Evolutionary conservation across 2,888 invertebrate species (phyloP).

Genomic region (Apoda limacodes): DNA sequence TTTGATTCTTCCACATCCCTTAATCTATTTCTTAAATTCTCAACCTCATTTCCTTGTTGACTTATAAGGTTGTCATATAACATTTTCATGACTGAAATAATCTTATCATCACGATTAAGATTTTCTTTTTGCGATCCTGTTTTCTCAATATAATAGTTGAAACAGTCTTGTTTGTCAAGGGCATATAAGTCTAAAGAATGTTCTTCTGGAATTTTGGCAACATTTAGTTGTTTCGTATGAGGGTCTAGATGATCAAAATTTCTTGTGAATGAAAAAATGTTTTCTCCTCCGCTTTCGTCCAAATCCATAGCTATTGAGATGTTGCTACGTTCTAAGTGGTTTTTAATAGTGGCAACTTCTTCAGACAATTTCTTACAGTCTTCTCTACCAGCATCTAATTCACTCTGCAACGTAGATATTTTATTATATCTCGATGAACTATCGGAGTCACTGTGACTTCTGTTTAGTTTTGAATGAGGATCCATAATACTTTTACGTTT

Average conservation of each 20-base stretch:
- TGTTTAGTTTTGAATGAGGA: conserved; percentile 34
- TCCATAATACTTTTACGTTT: conserved; percentile 22
- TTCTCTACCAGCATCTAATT: conserved; percentile 49
- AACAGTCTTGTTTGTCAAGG: conserved; percentile 44
- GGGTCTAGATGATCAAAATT: conserved; percentile 22
- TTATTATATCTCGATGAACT: conserved; percentile 46
- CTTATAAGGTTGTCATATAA: conserved; percentile 36
- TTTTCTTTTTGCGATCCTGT: conserved; percentile 32
- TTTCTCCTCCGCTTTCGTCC: conserved; percentile 43
- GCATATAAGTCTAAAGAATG: conserved; percentile 28
- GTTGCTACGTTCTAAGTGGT: conserved; percentile 45
- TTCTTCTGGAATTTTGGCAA: conserved; percentile 37
- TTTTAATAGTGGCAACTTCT: conserved; percentile 54
- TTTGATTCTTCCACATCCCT: conserved; percentile 39
- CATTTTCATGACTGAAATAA: conserved; percentile 50
- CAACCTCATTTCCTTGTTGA: conserved; percentile 43
- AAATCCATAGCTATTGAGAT: conserved; percentile 42
- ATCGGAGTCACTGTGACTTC: conserved; percentile 50
- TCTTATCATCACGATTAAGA: conserved; percentile 31
- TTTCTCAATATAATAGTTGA: conserved; percentile 41
- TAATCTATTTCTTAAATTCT: conserved; percentile 47
- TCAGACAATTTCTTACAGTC: conserved; percentile 54
- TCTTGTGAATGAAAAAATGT: conserved; percentile 27
- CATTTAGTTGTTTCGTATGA: conserved; percentile 25
- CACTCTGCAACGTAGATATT: conserved; percentile 51